Evolutionary conservation across 2,797 vertebrate genomes (phyloP), one percentile per base, ranked within the genome.

Genomic region (Coendou prehensilis): DNA sequence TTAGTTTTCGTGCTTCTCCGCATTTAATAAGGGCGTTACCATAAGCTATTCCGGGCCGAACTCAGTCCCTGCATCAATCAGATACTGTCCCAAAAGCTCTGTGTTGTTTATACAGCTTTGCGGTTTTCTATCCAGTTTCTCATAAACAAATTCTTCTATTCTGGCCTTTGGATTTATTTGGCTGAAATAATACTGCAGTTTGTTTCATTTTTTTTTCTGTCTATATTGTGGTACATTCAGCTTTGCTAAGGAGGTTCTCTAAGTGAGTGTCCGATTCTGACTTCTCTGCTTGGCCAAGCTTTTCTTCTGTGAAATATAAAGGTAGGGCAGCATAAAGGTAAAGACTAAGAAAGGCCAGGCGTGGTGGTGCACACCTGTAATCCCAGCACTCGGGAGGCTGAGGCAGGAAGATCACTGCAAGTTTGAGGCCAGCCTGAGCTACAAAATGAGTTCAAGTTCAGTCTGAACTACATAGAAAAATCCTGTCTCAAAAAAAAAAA

Each of bases 71-170:
- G 99, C 99, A 88, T 99, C 99, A 14, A 99, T 99, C 99, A 99
- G 99, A 87, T 99, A 98, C 94, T 99, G 99, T 94, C 99, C 99
- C 98, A 99, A 97, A 97, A 99, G 98, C 98, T 99, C 99, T 57
- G 99, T 99, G 98, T 99, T 99, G 99, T 99, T 99, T 98, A 99
- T 97, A 82, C 99, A 99, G 47, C 99, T 99, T 6, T 99, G 99
- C 91, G 97, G 99, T 99, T 99, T 99, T 98, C 99, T 99, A 96
- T 99, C 99, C 98, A 99, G 98, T 96, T 99, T 99, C 98, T 99
- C 99, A 96, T 99, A 99, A 71, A 99, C 98, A 98, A 99, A 99
- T 98, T 99, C 99, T 98, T 99, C 99, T 98, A 99, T 99, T 92
- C 99, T 99, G 97, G 99, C 99, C 99, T 99, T 99, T 87, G 99